A percentile compares a stretch with the other conserved stretches of the same genome.
Conservation (phyloP, 1,140 invertebrate species). For the Leptopilina boulardi region DNA sequence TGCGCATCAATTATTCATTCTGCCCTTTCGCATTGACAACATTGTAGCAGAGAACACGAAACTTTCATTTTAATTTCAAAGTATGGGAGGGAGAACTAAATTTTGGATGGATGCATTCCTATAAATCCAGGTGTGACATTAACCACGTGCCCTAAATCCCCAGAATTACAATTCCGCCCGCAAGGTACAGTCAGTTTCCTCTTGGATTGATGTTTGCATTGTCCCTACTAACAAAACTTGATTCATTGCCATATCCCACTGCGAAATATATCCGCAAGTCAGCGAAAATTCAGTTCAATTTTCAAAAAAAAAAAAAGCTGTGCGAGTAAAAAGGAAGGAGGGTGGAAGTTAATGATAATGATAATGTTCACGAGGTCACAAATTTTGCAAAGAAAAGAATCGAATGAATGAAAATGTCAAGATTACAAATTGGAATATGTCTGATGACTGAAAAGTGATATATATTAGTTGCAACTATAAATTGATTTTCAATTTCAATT, state of each 20-base stretch:
- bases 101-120: neutral
- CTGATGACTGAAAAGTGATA: neutral
- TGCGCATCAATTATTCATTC: neutral
- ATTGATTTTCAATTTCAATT: too few relatives aligned
- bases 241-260: neutral
- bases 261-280: neutral
- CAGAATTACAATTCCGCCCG: neutral
- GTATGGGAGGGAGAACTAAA: neutral
- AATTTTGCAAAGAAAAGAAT: neutral
- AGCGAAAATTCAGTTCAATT: neutral
- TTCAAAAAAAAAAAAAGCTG: too few relatives aligned
- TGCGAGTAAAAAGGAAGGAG: too few relatives aligned
- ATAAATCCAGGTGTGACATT: constrained; percentile 9
- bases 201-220: constrained; percentile 3
- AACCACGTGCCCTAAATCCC: neutral
- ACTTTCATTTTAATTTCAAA: neutral
- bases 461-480: too few relatives aligned
- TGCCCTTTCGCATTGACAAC: neutral
- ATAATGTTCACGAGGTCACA: neutral
- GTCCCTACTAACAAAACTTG: neutral
- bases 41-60: neutral
- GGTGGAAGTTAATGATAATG: constrained; percentile 1
- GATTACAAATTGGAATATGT: neutral
- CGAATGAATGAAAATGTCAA: neutral
- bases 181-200: neutral